A percentile compares a stretch with the other conserved stretches of the same genome.
phyloP scores from a whole-genome alignment of 2,888 invertebrate genomes.

The Aphrophora alni region DNA sequence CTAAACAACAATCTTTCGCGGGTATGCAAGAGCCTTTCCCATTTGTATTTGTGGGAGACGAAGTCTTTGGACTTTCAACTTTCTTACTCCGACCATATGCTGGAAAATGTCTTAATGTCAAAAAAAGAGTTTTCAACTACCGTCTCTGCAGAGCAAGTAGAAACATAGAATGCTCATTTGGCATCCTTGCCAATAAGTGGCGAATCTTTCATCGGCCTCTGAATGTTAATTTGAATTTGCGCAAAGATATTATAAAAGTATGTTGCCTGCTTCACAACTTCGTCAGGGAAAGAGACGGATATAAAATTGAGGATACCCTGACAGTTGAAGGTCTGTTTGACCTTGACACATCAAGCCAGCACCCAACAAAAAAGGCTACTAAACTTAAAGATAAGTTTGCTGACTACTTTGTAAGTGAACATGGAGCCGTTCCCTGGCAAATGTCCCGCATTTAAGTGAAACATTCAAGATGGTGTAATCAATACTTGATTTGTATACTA shows the following conservation, averaged over 20 bases:
- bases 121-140: constrained; percentile 49
- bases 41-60: constrained; percentile 45
- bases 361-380: too few relatives aligned
- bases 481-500: too few relatives aligned
- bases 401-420: too few relatives aligned
- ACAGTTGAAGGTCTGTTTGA: too few relatives aligned
- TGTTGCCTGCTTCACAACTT: constrained; percentile 19
- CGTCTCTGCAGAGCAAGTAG: constrained; percentile 47
- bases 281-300: constrained; percentile 15
- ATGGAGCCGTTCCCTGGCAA: too few relatives aligned
- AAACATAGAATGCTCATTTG: constrained; percentile 50
- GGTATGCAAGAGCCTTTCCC: background rate
- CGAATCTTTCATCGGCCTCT: constrained; percentile 40
- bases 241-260: background rate
- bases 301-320: too few relatives aligned
- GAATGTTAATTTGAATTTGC: constrained; percentile 27
- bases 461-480: too few relatives aligned
- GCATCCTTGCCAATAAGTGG: constrained; percentile 43
- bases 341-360: too few relatives aligned
- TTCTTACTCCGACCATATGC: constrained; percentile 42
- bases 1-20: constrained; percentile 6
- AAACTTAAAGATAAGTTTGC: too few relatives aligned
- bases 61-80: constrained; percentile 40
- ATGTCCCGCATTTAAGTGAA: too few relatives aligned
- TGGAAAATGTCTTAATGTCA: constrained; percentile 40